These are phyloP conservation scores for Cynodonichthys magdalenae DNA, from an alignment of 2,797 vertebrate species.

Conservation along the genomic window DNA sequence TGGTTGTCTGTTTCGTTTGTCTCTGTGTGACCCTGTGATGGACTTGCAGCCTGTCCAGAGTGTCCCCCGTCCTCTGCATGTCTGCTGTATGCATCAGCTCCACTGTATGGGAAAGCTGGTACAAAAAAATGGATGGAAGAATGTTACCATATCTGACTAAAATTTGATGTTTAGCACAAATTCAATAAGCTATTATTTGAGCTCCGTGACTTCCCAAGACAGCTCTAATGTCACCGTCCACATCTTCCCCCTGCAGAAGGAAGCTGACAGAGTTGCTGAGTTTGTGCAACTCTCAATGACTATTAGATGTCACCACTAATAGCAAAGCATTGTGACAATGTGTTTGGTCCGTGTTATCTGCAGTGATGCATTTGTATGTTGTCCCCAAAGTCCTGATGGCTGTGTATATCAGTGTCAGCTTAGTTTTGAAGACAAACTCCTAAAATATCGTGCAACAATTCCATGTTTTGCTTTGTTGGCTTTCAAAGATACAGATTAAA, in stretches of 20 bases:
- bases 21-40: no score
- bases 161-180: neutral
- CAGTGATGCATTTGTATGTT: constrained; percentile 21
- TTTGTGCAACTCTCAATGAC: constrained; percentile 22
- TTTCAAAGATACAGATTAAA: neutral
- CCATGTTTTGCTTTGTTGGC: neutral
- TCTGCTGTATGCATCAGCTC: no score
- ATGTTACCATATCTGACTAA: no score
- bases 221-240: neutral
- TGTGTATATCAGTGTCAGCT: neutral
- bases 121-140: no score
- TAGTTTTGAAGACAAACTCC: neutral
- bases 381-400: neutral
- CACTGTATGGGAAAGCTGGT: no score
- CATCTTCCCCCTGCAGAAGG: neutral
- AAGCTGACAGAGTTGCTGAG: constrained; percentile 32
- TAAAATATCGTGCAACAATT: neutral
- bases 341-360: constrained; percentile 22
- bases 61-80: no score
- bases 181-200: neutral
- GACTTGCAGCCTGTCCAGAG: no score
- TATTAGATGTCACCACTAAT: constrained; percentile 8
- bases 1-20: no score
- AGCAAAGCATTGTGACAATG: constrained; percentile 18
- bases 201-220: neutral